Conservation (phyloP, 2,797 vertebrate species). For the Takifugu ocellatus region DNA sequence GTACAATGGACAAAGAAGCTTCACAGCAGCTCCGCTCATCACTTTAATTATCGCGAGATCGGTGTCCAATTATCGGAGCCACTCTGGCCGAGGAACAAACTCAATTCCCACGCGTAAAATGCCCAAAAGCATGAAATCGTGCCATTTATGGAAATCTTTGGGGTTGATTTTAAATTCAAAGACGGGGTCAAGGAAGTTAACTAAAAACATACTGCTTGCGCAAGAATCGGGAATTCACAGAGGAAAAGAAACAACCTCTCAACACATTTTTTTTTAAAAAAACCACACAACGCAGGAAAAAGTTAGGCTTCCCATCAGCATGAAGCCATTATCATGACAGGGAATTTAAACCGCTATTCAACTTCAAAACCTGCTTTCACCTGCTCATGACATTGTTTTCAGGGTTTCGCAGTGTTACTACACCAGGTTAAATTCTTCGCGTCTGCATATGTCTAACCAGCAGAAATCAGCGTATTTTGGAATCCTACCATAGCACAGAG, state of each 20-base stretch:
- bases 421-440: not conserved
- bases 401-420: not conserved
- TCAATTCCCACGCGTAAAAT: conserved; percentile 31
- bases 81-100: conserved; percentile 33
- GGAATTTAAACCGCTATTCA: conserved; percentile 10
- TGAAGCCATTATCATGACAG: not conserved
- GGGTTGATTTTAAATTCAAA: not conserved
- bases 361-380: conserved; percentile 30
- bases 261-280: too few relatives aligned
- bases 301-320: not conserved
- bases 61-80: conserved; percentile 55
- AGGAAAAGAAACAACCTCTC: too few relatives aligned
- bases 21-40: conserved; percentile 47
- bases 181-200: too few relatives aligned
- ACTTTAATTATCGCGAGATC: conserved; percentile 59
- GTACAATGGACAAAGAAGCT: conserved; percentile 59
- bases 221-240: too few relatives aligned
- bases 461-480: not conserved
- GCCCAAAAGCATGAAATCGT: not conserved
- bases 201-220: too few relatives aligned
- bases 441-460: not conserved
- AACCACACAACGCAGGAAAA: not conserved
- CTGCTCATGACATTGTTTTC: not conserved
- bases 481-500: conserved; percentile 60
- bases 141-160: not conserved